Base-by-base conservation (phyloP, 1,140 invertebrate species). In the Drosophila elegans region DNA sequence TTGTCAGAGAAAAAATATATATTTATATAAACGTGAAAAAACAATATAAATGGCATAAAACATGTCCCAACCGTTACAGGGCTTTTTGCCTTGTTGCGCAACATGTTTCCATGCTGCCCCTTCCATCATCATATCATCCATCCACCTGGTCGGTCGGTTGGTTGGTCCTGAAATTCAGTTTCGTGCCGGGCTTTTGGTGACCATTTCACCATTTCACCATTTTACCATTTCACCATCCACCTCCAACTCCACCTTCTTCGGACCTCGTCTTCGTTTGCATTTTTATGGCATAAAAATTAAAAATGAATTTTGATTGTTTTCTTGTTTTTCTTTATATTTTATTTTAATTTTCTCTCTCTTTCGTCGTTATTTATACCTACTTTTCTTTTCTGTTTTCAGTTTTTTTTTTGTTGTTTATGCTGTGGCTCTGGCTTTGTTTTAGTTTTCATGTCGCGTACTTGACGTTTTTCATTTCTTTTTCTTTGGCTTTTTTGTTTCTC, bases 291-390 rank as follows among this genome's bases (percentile, higher is more conserved):
- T 88, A 90, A 88, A 88, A 88, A 88, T 88, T 90, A 88, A 88
- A 88, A 88, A 88, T 80, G 83, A 88, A 88, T 89, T 90, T 88
- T 89, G 83, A 90, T 88, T 88, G 84, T 88, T 88, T 86, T 89
- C 56, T 72, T 71, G 27, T 55, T 57, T 36, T 49, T 71, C 44
- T 48, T 72, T 72, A 39, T 42, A 72, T 72, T 72, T 79, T 76
- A 60, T 74, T 57, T 56, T 76, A 73, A 76, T 73, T 77, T 61
- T 66, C 29, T 66, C 29, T 21, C 54, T 71, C 60, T n/a, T n/a
- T 21, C 16, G 16, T 75, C 52, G 45, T 66, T 62, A 36, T 72
- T 71, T 57, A 63, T 79, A 42, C 63, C 29, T 32, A 32, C 29
- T 2, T 7, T 32, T 73, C 39, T 7, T 36, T 61, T 9, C 41